phyloP scores from a whole-genome alignment of 2,888 invertebrate genomes.

The Nymphalis polychloros region DNA sequence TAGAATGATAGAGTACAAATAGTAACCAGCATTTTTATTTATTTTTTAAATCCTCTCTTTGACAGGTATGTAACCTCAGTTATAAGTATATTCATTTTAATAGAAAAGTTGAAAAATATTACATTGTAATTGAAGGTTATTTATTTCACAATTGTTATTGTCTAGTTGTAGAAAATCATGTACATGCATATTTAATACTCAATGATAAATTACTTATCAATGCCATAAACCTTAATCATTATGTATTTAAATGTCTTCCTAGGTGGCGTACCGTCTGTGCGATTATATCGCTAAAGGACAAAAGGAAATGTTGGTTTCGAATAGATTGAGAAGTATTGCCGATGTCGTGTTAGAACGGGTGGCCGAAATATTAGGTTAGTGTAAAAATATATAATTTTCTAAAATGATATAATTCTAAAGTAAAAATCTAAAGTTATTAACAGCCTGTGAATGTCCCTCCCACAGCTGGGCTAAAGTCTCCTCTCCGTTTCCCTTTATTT shows the following conservation, averaged over 20 bases:
- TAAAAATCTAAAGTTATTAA: no score
- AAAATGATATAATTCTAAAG: no score
- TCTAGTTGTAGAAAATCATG: conserved; percentile 19
- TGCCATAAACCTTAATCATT: conserved; percentile 12
- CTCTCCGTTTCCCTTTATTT: no score
- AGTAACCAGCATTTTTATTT: no score
- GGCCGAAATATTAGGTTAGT: conserved; percentile 75
- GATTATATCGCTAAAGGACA: conserved; percentile 75
- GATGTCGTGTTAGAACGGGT: conserved; percentile 81
- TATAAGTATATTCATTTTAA: neutral
- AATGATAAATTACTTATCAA: conserved; percentile 18
- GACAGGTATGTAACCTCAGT: neutral
- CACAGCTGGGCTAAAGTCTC: no score
- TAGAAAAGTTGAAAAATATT: conserved; percentile 16
- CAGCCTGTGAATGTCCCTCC: no score
- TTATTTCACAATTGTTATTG: conserved; percentile 13
- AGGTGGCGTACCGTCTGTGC: conserved; percentile 76
- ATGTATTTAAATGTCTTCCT: conserved; percentile 21
- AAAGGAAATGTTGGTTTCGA: conserved; percentile 80
- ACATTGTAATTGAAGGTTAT: conserved; percentile 24
- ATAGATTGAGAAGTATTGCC: conserved; percentile 79
- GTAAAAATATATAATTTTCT: no score
- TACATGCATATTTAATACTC: conserved; percentile 16
- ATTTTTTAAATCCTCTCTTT: no score
- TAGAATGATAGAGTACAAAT: no score